Evolutionary conservation across 1,140 invertebrate genomes (phyloP), one percentile per base, ranked within the genome.

Genomic region (Theocolax elegans): DNA sequence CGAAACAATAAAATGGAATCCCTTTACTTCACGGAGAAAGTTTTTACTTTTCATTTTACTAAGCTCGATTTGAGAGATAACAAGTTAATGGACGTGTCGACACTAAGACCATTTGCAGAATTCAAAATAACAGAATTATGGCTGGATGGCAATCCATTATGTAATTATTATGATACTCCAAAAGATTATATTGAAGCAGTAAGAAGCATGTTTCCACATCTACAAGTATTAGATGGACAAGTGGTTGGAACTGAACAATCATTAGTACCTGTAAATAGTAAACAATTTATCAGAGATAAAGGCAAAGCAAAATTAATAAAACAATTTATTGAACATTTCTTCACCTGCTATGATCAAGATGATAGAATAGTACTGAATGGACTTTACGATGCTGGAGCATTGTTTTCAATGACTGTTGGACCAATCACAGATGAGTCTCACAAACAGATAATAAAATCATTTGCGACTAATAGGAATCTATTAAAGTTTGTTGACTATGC

Each of bases 401-500:
- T 85, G 13, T 86, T 84, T 56, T 86, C 86, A 0, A 80, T 85
- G 77, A 86, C 85, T 0, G 40, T 84, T 2, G 83, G 83, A 9
- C 62, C 67, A 4, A 68, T 79, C 1, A 64, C 75, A 7, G 84
- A 82, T 67, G 76, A 78, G 19, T 51, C 23, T 6, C 81, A 84
- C 6, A 79, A 79, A 63, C 79, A 84, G 48, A 74, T 85, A 54
- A 77, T 78, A 15, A 84, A 80, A 59, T 74, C 72, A 15, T 80
- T 85, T 63, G 72, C 74, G 0, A 77, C 63, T 2, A 85, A 85
- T 31, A 77, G 85, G 49, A 86, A 86, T 75, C 71, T 85, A 42
- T 56, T 85, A 7, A 86, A 86, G 70, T 84, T 82, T 54, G 83
- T 81, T 0, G 85, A 86, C 44, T 86, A 85, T 48, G 84, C 85